Base-by-base conservation (phyloP, 2,797 vertebrate species). In the Orientallactaga sibirica region DNA sequence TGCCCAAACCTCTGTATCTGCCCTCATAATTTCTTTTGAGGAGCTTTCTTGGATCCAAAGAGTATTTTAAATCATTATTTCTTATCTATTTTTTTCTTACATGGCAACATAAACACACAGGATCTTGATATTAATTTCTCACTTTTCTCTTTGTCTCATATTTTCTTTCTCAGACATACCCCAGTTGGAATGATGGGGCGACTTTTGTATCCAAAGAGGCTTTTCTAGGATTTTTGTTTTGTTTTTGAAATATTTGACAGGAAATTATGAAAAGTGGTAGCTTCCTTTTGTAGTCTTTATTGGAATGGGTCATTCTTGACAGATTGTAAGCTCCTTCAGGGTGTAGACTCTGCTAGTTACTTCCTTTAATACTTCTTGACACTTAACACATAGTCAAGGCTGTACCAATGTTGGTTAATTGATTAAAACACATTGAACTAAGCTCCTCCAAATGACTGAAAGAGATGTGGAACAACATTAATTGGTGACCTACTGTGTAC, bases 401-500 rank as follows among this genome's bases (percentile, higher is more conserved):
- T 80, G 61, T 89, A 75, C 27, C 80, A 85, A n/a, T 75, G 86
- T n/a, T 80, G 67, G n/a, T 55, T 85, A 79, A 85, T 80, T 80
- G 70, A 64, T 41, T 25, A 27, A 70, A 62, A 27, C 37, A 85
- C 67, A 66, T 70, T 80, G 77, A 86, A 75, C 86, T 29, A 43
- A 86, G 43, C 70, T 90, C 58, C 66, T 9, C 33, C 86, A 77
- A 55, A 82, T 41, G 58, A 6, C 29, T 77, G 64, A 48, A 76
- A 70, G 78, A 78, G 3, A 79, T 75, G 52, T 84, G 41, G 62
- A 79, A 52, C 52, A 73, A 74, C 37, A 74, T 61, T 88, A n/a
- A 91, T 79, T 68, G 70, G 91, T 74, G 37, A 7, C 61, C 52
- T 64, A 90, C 64, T 84, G 27, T 84, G 73, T 79, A 67, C n/a